Conservation (phyloP, 2,888 invertebrate genomes). For the Agonopterix alstromeriana region DNA sequence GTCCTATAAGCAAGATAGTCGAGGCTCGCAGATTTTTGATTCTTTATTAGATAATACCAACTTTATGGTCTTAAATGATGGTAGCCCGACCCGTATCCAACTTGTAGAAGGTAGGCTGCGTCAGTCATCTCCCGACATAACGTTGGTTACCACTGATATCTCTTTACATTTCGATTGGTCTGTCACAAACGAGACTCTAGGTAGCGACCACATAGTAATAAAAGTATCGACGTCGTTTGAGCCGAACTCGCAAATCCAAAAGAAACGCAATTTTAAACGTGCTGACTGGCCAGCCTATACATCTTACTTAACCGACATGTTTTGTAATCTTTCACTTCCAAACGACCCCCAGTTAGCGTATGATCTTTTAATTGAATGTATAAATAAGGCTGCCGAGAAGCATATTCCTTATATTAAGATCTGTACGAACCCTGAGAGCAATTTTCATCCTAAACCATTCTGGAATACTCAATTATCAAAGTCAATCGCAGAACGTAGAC, state of each 20-base stretch:
- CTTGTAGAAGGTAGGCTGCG: slow-evolving; percentile 4
- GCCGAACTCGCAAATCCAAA: neutral
- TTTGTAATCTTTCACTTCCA: neutral
- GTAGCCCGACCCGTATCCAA: slow-evolving; percentile 4
- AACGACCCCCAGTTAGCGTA: neutral
- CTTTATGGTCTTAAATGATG: slow-evolving; percentile 8
- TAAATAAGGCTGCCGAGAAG: neutral
- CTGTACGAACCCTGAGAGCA: neutral
- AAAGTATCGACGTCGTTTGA: neutral
- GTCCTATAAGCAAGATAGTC: slow-evolving; percentile 8
- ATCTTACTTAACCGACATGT: neutral
- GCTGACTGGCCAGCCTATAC: neutral
- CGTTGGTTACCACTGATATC: slow-evolving; percentile 5
- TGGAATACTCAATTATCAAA: slow-evolving; percentile 14
- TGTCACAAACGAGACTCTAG: slow-evolving; percentile 9
- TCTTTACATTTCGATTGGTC: slow-evolving; percentile 5
- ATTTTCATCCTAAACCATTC: slow-evolving; percentile 12
- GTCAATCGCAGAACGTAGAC: slow-evolving; percentile 11
- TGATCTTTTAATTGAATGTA: neutral
- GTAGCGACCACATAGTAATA: slow-evolving; percentile 8
- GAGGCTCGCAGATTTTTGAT: slow-evolving; percentile 8
- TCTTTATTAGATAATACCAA: slow-evolving; percentile 1
- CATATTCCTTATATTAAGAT: neutral
- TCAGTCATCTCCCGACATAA: slow-evolving; percentile 12
- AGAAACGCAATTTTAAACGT: neutral